A percentile compares a stretch with the other conserved stretches of the same genome.
phyloP scores from a whole-genome alignment of 2,888 invertebrate genomes.

The Eremobia ochroleuca region DNA sequence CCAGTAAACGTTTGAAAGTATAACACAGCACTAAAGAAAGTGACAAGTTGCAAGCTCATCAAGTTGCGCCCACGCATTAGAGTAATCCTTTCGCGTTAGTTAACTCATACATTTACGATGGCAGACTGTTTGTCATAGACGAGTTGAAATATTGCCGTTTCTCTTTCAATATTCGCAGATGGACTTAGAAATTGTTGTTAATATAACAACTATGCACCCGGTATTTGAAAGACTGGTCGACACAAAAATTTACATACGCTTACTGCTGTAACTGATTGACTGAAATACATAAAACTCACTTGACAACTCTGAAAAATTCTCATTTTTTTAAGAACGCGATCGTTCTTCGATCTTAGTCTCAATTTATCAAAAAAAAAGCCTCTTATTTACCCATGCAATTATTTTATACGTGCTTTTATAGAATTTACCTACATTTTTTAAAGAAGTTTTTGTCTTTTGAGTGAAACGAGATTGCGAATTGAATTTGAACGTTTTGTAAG shows the following conservation, averaged over 20 bases:
- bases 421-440: too few species aligned
- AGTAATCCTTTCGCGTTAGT: constrained; percentile 51
- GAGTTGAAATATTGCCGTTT: constrained; percentile 46
- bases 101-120: constrained; percentile 26
- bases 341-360: too few species aligned
- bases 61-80: constrained; percentile 46
- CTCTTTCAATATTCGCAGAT: constrained; percentile 34
- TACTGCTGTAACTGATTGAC: neutral
- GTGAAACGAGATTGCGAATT: too few species aligned
- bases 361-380: too few species aligned
- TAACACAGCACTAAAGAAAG: constrained; percentile 6
- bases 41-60: constrained; percentile 48
- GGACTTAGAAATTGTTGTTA: constrained; percentile 15
- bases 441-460: too few species aligned
- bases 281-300: too few species aligned
- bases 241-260: neutral
- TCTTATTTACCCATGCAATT: too few species aligned
- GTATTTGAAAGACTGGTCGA: neutral
- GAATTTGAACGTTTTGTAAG: too few species aligned
- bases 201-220: neutral
- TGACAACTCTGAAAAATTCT: too few species aligned
- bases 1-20: constrained; percentile 1
- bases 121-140: constrained; percentile 41
- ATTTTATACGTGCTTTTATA: too few species aligned
- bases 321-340: too few species aligned